phyloP scores from a whole-genome alignment of 2,797 vertebrate species.

The Periparus ater region DNA sequence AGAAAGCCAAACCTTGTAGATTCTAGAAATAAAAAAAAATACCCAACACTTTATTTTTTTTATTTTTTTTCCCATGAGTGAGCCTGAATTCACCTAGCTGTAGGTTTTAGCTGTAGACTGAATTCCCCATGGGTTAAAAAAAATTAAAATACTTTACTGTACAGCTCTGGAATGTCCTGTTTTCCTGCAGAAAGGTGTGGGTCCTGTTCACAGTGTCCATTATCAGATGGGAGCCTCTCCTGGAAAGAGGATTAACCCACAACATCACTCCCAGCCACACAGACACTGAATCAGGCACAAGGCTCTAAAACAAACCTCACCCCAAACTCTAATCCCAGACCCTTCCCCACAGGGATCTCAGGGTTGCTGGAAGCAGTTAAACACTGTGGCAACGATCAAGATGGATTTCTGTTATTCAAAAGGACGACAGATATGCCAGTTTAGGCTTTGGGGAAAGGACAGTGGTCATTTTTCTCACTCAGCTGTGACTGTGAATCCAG shows the following conservation, averaged over 20 bases:
- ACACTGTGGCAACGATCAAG: background rate
- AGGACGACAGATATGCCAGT: background rate
- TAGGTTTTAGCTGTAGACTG: background rate
- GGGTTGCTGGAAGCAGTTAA: background rate
- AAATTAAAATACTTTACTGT: background rate
- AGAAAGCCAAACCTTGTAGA: background rate
- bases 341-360: background rate
- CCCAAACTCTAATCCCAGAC: background rate
- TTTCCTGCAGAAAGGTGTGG: slow-evolving; percentile 40
- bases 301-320: background rate
- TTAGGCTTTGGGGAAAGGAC: background rate
- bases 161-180: slow-evolving; percentile 43
- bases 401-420: background rate
- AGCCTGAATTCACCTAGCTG: background rate
- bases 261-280: background rate
- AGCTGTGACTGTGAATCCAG: background rate
- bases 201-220: background rate
- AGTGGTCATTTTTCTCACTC: background rate
- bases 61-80: background rate
- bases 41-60: background rate
- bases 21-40: background rate
- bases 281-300: background rate
- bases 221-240: slow-evolving; percentile 57
- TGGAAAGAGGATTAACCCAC: slow-evolving; percentile 28
- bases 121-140: background rate